Base-by-base conservation (phyloP, 2,797 vertebrate genomes). In the Atherinosoma microstoma region DNA sequence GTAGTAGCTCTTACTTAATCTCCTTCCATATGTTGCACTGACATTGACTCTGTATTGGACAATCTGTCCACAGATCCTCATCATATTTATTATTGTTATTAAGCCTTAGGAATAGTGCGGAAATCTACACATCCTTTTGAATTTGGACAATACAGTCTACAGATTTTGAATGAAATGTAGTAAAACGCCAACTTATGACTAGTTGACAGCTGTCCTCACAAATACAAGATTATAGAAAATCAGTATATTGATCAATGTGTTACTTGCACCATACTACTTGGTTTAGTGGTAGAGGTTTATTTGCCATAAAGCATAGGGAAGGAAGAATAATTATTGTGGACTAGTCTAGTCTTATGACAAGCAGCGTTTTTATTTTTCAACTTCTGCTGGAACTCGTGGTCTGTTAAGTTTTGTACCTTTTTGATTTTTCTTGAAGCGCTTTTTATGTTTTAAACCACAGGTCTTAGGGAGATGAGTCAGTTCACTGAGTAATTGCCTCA, bases 401-500 rank as follows among this genome's bases (percentile, higher is more conserved):
- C 70, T 81, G 78, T 85, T 88, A 87, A 82, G 85, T 88, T 88
- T 85, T 87, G 82, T 92, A 69, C 61, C 24, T 34, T 70, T 67
- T 56, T 61, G 74, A 18, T 75, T 91, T 78, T 89, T 87, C 87
- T 58, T 49, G 47, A 49, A 22, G 76, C 16, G 16, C 15, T 58
- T 80, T 64, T 64, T 64, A 75, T 74, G 84, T 91, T 85, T 78
- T 71, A 80, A 92, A 84, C 81, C 89, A 91, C 89, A 89, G 80
- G 87, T 94, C 86, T 91, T 91, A 88, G 90, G 75, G 70, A 90
- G 85, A 84, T 72, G 72, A 87, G 91, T 94, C 85, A 51, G 85
- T 94, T 92, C 93, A 94, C 92, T 93, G 91, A 92, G 89, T 90
- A 88, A 89, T 90, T 91, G 85, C 87, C 90, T 91, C 86, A 82